Percentiles rank a stretch among this genome's conserved stretches.
phyloP scores from a whole-genome alignment of 2,113 vertebrate genomes.

The Centropus bengalensis region DNA sequence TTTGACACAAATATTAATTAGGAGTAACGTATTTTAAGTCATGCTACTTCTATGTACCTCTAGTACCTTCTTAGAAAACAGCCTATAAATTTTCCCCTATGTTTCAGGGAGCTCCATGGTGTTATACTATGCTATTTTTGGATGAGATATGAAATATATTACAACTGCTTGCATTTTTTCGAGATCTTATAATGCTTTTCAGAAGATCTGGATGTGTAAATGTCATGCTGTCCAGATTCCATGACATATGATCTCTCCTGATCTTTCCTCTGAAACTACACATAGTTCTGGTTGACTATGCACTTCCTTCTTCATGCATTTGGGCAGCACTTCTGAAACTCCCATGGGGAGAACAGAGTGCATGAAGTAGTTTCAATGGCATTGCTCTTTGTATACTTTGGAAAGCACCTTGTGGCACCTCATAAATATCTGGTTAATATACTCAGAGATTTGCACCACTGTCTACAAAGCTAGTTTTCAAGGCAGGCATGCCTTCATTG shows the following conservation, averaged over 20 bases:
- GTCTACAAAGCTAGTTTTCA: not conserved
- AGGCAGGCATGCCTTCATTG: not conserved
- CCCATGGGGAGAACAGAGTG: not conserved
- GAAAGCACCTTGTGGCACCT: not conserved
- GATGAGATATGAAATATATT: not conserved
- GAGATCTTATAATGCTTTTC: not conserved
- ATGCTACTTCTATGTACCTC: not conserved
- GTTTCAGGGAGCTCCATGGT: not conserved
- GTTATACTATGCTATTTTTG: not conserved
- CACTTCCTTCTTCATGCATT: not conserved
- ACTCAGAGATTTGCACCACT: not conserved
- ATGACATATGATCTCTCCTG: not conserved
- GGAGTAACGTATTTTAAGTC: not conserved
- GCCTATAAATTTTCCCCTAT: not conserved
- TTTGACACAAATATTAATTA: not conserved
- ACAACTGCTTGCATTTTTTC: not conserved
- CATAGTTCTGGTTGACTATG: not conserved
- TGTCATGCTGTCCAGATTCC: not conserved
- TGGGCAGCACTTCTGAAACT: not conserved
- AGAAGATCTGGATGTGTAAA: not conserved
- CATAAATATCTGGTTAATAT: not conserved
- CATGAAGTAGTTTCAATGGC: not conserved
- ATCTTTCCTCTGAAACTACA: not conserved
- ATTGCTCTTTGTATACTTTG: not conserved
- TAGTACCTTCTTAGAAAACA: not conserved